Percentiles rank a stretch among this genome's conserved stretches.
phyloP scores from a whole-genome alignment of 2,888 invertebrate species.

The Cheilosia grossa region DNA sequence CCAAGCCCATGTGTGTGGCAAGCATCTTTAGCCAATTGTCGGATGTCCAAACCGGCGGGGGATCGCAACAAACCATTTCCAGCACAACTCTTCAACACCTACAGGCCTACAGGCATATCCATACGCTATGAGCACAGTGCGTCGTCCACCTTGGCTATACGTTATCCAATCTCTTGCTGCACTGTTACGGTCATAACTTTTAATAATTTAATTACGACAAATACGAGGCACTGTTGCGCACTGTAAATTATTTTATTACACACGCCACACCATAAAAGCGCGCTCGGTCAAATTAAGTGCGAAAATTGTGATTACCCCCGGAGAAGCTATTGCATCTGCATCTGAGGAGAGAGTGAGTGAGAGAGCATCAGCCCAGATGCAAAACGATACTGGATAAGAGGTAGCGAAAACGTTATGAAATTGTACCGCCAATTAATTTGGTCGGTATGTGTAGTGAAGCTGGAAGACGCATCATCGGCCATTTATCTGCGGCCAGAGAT shows the following conservation, averaged over 20 bases:
- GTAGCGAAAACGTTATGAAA: constrained; percentile 28
- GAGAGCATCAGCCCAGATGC: constrained; percentile 16
- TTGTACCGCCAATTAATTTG: constrained; percentile 46
- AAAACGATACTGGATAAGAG: constrained; percentile 11
- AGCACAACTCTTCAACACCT: constrained; percentile 65
- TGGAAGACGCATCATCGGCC: constrained; percentile 24
- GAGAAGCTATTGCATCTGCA: background rate
- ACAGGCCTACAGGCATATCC: constrained; percentile 57
- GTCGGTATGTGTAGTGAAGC: background rate
- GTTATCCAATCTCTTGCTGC: constrained; percentile 13
- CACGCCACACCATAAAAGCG: constrained; percentile 37
- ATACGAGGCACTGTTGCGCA: constrained; percentile 63
- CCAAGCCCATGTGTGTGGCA: background rate
- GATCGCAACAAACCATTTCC: constrained; percentile 17
- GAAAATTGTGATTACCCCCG: constrained; percentile 55
- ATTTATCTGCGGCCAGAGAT: constrained; percentile 3
- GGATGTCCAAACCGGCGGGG: constrained; percentile 24
- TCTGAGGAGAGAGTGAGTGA: background rate
- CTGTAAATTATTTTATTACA: constrained; percentile 61
- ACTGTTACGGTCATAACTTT: constrained; percentile 67
- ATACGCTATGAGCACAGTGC: constrained; percentile 14
- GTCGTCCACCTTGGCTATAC: no score
- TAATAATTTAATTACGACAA: constrained; percentile 73
- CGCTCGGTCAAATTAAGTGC: constrained; percentile 57
- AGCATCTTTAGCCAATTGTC: constrained; percentile 3